Conservation (phyloP, 1,140 invertebrate species). For the Zelostemma sp. region DNA sequence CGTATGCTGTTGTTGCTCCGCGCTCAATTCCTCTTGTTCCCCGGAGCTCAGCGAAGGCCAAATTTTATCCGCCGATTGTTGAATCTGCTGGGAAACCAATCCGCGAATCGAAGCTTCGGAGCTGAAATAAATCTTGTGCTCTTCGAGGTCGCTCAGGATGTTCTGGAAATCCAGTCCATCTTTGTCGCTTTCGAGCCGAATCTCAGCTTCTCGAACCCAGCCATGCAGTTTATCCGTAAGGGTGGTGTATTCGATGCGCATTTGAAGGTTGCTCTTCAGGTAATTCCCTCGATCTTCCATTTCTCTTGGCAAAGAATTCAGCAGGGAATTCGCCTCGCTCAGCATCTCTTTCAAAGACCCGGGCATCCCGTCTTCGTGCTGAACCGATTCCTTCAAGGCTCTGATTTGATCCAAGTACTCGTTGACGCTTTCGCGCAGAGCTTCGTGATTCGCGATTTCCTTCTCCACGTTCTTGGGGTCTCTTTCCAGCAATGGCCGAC, state of each 20-base stretch:
- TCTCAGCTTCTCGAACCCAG: slow-evolving; percentile 89
- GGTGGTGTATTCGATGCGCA: slow-evolving; percentile 80
- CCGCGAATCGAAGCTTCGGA: slow-evolving; percentile 83
- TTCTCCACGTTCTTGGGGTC: slow-evolving; percentile 83
- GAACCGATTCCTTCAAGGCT: slow-evolving; percentile 77
- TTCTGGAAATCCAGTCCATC: slow-evolving; percentile 91
- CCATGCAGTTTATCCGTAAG: slow-evolving; percentile 82
- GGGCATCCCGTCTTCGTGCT: slow-evolving; percentile 82
- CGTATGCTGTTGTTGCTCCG: slow-evolving; percentile 83
- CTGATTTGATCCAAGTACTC: slow-evolving; percentile 79
- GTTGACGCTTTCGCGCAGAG: slow-evolving; percentile 78
- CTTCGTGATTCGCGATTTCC: slow-evolving; percentile 84
- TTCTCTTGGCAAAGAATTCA: slow-evolving; percentile 83
- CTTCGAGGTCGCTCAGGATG: slow-evolving; percentile 83
- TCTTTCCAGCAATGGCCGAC: slow-evolving; percentile 83
- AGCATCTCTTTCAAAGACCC: slow-evolving; percentile 84
- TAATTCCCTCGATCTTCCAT: slow-evolving; percentile 84
- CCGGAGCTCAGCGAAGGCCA: slow-evolving; percentile 84
- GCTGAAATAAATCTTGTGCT: slow-evolving; percentile 88
- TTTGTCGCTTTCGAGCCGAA: slow-evolving; percentile 81
- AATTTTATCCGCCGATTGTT: slow-evolving; percentile 87
- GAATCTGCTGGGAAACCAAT: slow-evolving; percentile 83
- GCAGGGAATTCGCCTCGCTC: slow-evolving; percentile 83
- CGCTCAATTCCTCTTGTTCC: slow-evolving; percentile 85
- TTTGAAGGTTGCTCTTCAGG: slow-evolving; percentile 82